Evolutionary conservation across 2,113 vertebrate genomes (phyloP), one percentile per base, ranked within the genome.

Genomic region (Coregonus clupeaformis): DNA sequence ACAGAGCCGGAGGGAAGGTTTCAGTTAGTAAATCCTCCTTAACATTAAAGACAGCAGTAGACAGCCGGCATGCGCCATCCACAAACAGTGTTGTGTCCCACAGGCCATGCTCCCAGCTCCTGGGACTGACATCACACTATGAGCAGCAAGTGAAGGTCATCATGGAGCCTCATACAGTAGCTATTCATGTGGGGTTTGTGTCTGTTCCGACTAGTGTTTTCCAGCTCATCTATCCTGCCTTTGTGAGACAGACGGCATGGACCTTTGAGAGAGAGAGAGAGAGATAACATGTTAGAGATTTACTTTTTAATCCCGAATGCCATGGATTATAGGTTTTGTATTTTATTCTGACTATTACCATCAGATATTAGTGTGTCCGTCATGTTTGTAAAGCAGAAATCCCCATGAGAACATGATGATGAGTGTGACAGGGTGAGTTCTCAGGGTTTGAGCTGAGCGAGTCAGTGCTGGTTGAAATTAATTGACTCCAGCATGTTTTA

Each of bases 251-350:
- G 80, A 85, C 82, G 29, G 80, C 78, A 80, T 83, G 77, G 76
- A 88, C 79, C 82, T 89, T 82, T 82, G 82, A 84, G 79, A 69
- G 80, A 16, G 4, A 52, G 49, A 18, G 14, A 52, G 12, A 49
- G 89, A 88, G n/a, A n/a, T n/a, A 69, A 80, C 80, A 77, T 85
- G 83, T 80, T 86, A 85, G 85, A 91, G 90, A 92, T 93, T 91
- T 92, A 89, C 81, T 45, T 89, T 92, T 91, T 91, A 91, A 92
- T 91, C 90, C 49, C 87, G 25, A 13, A 32, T 81, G 45, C 71
- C 69, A 77, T 52, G 88, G 92, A 92, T 91, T 91, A 91, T 86
- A 84, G 86, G 85, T 90, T 90, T 91, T 87, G 82, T 88, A 83
- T 91, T 83, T 89, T 87, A 90, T 91, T 91, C 81, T 72, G 20